A percentile compares a stretch with the other conserved stretches of the same genome.
phyloP scores from a whole-genome alignment of 2,113 vertebrate genomes.

The Herpetotheres cachinnans region DNA sequence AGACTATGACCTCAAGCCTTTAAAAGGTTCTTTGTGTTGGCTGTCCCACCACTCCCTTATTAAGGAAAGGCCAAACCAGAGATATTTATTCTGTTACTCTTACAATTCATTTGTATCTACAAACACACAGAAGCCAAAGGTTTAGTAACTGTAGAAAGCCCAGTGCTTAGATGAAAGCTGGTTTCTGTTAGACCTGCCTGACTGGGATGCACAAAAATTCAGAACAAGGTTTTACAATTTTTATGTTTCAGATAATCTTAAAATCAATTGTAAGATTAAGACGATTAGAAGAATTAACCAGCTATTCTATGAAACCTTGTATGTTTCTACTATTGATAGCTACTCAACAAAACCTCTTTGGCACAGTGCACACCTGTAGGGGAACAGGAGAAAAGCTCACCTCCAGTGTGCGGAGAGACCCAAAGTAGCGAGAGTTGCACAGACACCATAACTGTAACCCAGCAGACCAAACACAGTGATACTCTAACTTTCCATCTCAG shows the following conservation, averaged over 20 bases:
- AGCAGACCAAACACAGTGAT: neutral
- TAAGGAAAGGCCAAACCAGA: neutral
- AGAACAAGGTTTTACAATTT: neutral
- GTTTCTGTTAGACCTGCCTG: neutral
- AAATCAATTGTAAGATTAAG: neutral
- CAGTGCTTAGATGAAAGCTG: neutral
- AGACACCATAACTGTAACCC: neutral
- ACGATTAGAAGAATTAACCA: neutral
- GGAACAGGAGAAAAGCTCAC: neutral
- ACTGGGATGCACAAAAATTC: neutral
- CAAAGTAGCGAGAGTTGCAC: neutral
- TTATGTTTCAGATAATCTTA: neutral
- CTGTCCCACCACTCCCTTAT: neutral
- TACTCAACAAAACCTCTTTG: neutral
- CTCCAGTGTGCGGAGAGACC: neutral
- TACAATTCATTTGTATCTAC: neutral
- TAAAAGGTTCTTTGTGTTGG: neutral
- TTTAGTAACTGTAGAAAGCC: neutral
- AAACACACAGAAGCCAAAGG: neutral
- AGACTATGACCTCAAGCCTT: neutral
- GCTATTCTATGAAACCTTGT: neutral
- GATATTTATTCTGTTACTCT: neutral
- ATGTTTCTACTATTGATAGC: neutral
- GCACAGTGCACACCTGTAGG: neutral
- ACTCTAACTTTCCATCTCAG: neutral